Evolutionary conservation across 2,888 invertebrate species (phyloP), one percentile per base, ranked within the genome.

Genomic region (Deilephila elpenor): DNA sequence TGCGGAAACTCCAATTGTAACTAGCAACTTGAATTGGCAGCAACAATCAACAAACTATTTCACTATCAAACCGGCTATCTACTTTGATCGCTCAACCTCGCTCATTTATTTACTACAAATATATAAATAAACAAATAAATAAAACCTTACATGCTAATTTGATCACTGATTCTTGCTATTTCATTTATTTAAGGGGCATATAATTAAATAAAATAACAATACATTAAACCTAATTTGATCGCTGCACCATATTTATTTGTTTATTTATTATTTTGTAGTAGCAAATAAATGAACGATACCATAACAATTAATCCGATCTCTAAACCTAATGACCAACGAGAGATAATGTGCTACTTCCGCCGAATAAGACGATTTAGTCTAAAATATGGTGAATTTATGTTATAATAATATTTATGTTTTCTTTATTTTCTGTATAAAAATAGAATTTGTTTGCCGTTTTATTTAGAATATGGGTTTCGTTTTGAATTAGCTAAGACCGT

Each of bases 251-350:
- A 56, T 56, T n/a, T 56, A 6, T 56, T 56, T 56, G n/a, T n/a
- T 56, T 56, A 56, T 56, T 56, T 56, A 56, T 56, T 56, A 56
- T 56, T n/a, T 5, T 56, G 5, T 19, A 19, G 56, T 56, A 56
- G 56, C 14, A n/a, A n/a, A 56, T 7, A 56, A 56, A 56, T 56
- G n/a, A 56, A 56, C 19, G n/a, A 56, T 19, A 5, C 17, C 56
- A n/a, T 56, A 56, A 19, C 5, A n/a, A 56, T 25, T 51, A 44
- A 51, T 67, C 20, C 17, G 11, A 44, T 67, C 44, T 44, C 44
- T 67, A 44, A 67, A 67, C 44, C 34, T 56, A 56, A 67, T 25
- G 25, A 25, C 67, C 6, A 25, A 51, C 67, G 25, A 67, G 17
- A 56, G 17, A 56, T 44, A 44, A 51, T 51, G 17, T 14, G 44